phyloP scores from a whole-genome alignment of 2,888 invertebrate species.

The Cataglyphis albicans region DNA sequence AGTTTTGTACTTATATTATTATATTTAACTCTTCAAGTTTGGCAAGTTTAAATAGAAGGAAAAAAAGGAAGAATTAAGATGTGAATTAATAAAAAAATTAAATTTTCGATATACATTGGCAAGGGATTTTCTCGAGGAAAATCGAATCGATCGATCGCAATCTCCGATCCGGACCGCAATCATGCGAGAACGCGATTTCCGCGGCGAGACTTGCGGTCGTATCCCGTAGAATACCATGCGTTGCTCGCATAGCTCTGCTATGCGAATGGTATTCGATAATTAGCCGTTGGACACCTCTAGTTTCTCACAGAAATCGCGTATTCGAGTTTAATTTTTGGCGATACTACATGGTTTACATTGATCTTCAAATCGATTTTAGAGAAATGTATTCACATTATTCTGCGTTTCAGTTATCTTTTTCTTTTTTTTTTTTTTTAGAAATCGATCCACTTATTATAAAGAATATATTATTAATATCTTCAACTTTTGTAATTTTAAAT shows the following conservation, averaged over 20 bases:
- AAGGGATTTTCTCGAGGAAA: background rate
- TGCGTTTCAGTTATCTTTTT: background rate
- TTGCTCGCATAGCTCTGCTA: constrained; percentile 67
- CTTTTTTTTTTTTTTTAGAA: background rate
- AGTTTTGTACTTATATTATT: background rate
- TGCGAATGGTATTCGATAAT: constrained; percentile 76
- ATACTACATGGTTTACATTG: background rate
- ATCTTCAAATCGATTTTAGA: constrained; percentile 7
- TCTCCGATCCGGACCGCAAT: constrained; percentile 68
- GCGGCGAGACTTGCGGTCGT: constrained; percentile 61
- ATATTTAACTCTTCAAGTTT: background rate
- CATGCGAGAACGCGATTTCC: constrained; percentile 69
- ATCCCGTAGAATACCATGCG: constrained; percentile 70
- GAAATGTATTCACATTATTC: background rate
- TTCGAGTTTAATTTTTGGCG: constrained; percentile 17
- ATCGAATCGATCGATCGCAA: constrained; percentile 66
- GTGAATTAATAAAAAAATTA: constrained; percentile 16
- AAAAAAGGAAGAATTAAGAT: background rate
- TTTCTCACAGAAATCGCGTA: constrained; percentile 31
- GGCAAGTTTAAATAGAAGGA: background rate
- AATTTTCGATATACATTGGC: background rate
- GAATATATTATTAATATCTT: background rate
- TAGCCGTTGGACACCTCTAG: constrained; percentile 60
- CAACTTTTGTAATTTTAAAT: background rate
- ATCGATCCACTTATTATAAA: background rate